Base-by-base conservation (phyloP, 2,797 vertebrate genomes). In the Cossypha dichroa region DNA sequence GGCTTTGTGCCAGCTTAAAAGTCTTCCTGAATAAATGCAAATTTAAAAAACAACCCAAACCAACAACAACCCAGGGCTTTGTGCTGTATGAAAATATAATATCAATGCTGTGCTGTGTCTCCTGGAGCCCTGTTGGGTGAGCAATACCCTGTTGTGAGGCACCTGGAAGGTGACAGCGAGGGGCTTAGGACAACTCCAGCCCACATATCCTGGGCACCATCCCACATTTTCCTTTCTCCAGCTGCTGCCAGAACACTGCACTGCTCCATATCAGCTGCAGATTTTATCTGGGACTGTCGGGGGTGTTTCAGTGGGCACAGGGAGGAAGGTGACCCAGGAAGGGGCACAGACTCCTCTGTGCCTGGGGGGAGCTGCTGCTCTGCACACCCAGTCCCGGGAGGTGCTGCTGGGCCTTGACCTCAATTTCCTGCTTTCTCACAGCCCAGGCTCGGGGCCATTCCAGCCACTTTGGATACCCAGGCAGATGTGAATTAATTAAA, bases 401-500 rank as follows among this genome's bases (percentile, higher is more conserved):
- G 23, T 8, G 51, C 70, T 36, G 63, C 90, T 23, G 82, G 75
- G 90, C 78, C 82, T 11, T 33, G 72, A 76, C 86, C 94, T 84
- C 92, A 64, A 84, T 88, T 93, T 93, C 49, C 88, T 70, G 49
- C 68, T 17, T 31, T 6, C 90, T 48, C 40, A 8, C 7, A 89
- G 88, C 64, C 75, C 15, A 7, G 60, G 75, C 85, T 58, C 1
- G 2, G 64, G 79, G 90, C 72, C 15, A 2, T 60, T 68, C 34
- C 69, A 77, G 76, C 21, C 82, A 31, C 94, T 80, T 8, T 46
- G 90, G 92, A 18, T 49, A 72, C 6, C 28, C 86, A 68, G 75
- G 36, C 68, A 94, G 93, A 92, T 67, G 83, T 31, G 76, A 84
- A 60, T 72, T 85, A 77, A 92, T 92, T 72, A 94, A 88, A 93